Evolutionary conservation across 1,140 invertebrate genomes (phyloP), one percentile per base, ranked within the genome.

Genomic region (Diachasmimorpha longicaudata): DNA sequence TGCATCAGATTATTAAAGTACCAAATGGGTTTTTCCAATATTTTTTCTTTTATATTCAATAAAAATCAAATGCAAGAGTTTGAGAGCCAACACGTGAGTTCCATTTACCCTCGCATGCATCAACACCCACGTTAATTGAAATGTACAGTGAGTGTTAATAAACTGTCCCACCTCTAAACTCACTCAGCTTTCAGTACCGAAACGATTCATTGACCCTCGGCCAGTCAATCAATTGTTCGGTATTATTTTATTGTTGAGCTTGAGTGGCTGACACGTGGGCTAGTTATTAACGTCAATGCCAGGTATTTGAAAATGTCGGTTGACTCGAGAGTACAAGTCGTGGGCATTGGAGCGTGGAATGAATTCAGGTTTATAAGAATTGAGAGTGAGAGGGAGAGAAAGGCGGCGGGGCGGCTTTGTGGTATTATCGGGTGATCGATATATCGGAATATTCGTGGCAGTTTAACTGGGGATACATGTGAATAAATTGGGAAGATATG

Each of bases 121-220:
- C 36, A 39, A 39, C 72, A 52, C 72, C 42, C 23, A 31, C 13
- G 36, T 16, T 73, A 73, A 66, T 73, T 73, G 58, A 73, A 23
- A 63, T 42, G 36, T 63, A 66, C 16, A 58, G 37, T 14, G 44
- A 37, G 58, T 66, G 39, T 66, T 66, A 73, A 63, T 66, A 73
- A 39, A 63, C 48, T 52, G 48, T 16, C 14, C 48, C 48, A 19
- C 48, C 48, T 8, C 48, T 16, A 52, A 52, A 52, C 19, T 16
- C 48, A 52, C 14, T 52, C 14, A 16, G n/a, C n/a, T 52, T 52
- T 52, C 16, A 52, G 6, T n/a, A n/a, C 48, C 48, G 1, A 52
- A 52, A 52, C n/a, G 9, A 13, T 52, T 52, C 48, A 52, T 52
- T 52, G 48, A 19, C 14, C 13, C 14, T 52, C 39, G 13, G 11